These are phyloP conservation scores for Notarius quadriscutis DNA, from an alignment of 2,113 vertebrate species.

Conservation along the genomic window DNA sequence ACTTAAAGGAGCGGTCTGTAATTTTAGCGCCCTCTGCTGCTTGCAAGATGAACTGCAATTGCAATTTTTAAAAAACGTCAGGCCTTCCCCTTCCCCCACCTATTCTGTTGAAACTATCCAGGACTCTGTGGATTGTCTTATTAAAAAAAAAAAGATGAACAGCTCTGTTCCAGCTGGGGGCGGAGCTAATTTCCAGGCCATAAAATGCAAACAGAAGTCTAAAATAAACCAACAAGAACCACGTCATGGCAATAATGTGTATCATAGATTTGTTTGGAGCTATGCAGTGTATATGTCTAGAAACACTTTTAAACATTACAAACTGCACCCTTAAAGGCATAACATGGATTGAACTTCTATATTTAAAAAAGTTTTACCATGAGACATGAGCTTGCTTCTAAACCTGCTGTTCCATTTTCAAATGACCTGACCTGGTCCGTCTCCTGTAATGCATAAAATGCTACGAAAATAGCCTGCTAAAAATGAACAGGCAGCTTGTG, in stretches of 20 bases:
- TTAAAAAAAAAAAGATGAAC: background rate
- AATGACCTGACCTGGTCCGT: background rate
- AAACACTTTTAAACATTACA: background rate
- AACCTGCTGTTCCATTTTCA: background rate
- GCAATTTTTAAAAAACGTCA: background rate
- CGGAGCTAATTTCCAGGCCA: background rate
- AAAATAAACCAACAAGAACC: background rate
- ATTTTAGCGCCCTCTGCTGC: background rate
- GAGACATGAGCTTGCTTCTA: background rate
- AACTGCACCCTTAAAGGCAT: background rate
- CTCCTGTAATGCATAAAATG: slow-evolving; percentile 26
- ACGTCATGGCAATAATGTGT: background rate
- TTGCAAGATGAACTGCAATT: background rate
- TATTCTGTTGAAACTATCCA: background rate
- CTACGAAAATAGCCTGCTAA: slow-evolving; percentile 11
- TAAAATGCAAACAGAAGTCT: background rate
- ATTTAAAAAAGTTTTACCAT: slow-evolving; percentile 8
- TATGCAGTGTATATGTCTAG: background rate
- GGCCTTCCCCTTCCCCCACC: background rate
- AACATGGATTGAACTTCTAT: background rate
- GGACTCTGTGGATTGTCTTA: background rate
- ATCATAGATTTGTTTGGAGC: background rate
- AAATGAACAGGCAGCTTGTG: slow-evolving; percentile 23
- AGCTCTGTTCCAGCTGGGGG: background rate
- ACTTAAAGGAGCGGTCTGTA: background rate